Conservation (phyloP, 2,888 invertebrate species). For the Rhorus exstirpatorius region DNA sequence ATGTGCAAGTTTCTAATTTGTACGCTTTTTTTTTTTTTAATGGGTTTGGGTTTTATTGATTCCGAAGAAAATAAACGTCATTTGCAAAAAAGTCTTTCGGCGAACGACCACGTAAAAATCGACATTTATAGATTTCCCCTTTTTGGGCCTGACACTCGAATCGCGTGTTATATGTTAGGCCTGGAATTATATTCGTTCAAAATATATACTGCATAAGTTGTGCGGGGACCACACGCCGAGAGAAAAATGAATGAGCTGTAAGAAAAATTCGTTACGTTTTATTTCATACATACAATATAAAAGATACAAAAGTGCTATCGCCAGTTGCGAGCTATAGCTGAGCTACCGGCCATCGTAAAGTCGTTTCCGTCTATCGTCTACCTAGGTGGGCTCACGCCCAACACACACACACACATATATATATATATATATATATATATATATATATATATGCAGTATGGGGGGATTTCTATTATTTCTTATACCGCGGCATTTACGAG, state of each 20-base stretch:
- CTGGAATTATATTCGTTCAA: no score
- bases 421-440: slow-evolving; percentile 27
- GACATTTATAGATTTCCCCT: no score
- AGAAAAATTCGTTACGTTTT: slow-evolving; percentile 31
- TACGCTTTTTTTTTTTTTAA: no score
- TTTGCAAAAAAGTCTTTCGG: no score
- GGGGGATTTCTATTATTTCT: slow-evolving; percentile 52
- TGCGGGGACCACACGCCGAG: neutral
- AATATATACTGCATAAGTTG: neutral
- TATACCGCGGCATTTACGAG: slow-evolving; percentile 58
- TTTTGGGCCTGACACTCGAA: no score
- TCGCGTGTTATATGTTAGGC: no score
- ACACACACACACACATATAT: slow-evolving; percentile 32
- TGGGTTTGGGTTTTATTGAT: no score
- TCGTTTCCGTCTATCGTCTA: slow-evolving; percentile 73
- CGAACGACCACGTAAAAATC: no score
- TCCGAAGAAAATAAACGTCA: no score
- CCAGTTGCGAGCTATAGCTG: slow-evolving; percentile 65
- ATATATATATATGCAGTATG: slow-evolving; percentile 16
- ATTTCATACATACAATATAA: slow-evolving; percentile 37
- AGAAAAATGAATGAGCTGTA: neutral
- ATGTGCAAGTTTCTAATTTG: no score
- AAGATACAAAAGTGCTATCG: slow-evolving; percentile 30
- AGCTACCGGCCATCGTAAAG: slow-evolving; percentile 82
- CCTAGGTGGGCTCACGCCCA: slow-evolving; percentile 67